Evolutionary conservation across 2,113 vertebrate genomes (phyloP), one percentile per base, ranked within the genome.

Genomic region (Chitala chitala): DNA sequence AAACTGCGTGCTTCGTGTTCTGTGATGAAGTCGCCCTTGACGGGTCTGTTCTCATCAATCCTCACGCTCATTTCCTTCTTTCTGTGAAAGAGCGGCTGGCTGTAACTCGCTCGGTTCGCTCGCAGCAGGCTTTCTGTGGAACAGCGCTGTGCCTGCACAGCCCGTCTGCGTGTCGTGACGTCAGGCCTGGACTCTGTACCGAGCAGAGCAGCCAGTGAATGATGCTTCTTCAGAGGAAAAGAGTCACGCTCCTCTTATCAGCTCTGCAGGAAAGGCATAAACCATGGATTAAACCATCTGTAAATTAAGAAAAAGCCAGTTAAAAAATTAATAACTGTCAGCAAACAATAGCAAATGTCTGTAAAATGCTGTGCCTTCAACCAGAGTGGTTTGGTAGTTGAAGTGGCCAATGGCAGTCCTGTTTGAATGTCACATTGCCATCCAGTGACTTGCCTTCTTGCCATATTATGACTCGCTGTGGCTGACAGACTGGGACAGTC

Each of bases 181-280:
- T 66, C 63, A 66, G 63, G 20, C 63, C 63, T 66, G 63, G 63
- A 66, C 22, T 8, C 20, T 9, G 63, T 66, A 44, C 63, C 40
- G 40, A 66, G 63, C 40, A 38, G 15, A 38, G 63, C 38, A 26
- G 40, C 63, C 40, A 15, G 36, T 36, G 40, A 38, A 44, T 26
- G 24, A 48, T 9, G 13, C 46, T 48, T 48, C 46, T 9, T 48
- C 46, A 5, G 13, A 48, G 46, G 46, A 38, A 22, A 15, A 40
- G n/a, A 66, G 44, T 26, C 40, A 66, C 38, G 26, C 29, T 9
- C 4, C 38, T 26, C 63, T 66, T 22, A 3, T n/a, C 24, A 66
- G 63, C 63, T 66, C 3, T n/a, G 4, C 20, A 20, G 3, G n/a
- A 24, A 66, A 46, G 44, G 20, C 63, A 46, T 64, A 38, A 44